phyloP scores from a whole-genome alignment of 2,113 vertebrate species.

The Tachysurus vachellii region DNA sequence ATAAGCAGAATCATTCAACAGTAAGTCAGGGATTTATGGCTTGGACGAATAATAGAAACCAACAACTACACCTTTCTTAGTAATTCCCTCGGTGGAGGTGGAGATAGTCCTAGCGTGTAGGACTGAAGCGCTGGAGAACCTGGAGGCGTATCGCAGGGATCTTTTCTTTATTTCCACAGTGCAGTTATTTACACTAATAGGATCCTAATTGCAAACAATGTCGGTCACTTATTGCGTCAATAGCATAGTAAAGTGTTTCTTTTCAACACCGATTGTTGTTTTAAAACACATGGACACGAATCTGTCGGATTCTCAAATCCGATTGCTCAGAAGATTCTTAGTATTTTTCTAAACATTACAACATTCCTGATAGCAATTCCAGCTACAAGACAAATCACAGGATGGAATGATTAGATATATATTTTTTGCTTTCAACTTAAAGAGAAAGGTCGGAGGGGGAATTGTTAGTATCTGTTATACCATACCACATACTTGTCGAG shows the following conservation, averaged over 20 bases:
- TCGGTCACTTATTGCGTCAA: not conserved
- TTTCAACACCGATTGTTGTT: not conserved
- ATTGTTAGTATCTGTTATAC: too few relatives aligned
- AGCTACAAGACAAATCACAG: not conserved
- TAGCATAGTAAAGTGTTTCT: not conserved
- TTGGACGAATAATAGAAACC: not conserved
- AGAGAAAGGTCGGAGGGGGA: too few relatives aligned
- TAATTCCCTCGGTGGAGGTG: not conserved
- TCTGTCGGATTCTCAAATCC: not conserved
- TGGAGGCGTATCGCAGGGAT: not conserved
- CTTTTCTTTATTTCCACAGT: not conserved
- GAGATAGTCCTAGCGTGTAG: not conserved
- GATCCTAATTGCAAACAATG: not conserved
- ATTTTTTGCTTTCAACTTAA: too few relatives aligned
- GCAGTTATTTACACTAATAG: not conserved
- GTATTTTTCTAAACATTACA: not conserved
- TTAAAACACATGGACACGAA: too few relatives aligned
- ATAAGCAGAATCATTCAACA: not conserved
- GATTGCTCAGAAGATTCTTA: not conserved
- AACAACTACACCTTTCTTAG: not conserved
- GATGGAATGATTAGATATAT: too few relatives aligned
- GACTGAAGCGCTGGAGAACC: not conserved
- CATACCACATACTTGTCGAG: too few relatives aligned
- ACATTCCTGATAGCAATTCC: too few relatives aligned
- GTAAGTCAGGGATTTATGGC: not conserved